Percentiles rank a stretch among this genome's conserved stretches.
These are phyloP conservation scores for Ciconia boyciana DNA, from an alignment of 2,113 vertebrate genomes.

Conservation along the genomic window DNA sequence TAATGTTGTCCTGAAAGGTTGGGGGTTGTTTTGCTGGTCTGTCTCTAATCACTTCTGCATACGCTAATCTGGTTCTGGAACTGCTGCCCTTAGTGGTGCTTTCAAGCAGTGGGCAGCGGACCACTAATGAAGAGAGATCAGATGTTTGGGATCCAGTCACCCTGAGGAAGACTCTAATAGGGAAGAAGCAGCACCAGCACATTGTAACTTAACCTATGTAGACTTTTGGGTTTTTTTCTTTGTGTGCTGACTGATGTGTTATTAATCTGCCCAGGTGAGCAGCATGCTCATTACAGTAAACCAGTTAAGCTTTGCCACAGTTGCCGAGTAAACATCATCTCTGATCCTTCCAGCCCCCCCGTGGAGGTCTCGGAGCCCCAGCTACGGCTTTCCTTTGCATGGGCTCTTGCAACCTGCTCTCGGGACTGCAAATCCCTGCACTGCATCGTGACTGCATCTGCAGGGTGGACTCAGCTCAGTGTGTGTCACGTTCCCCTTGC, in stretches of 20 bases:
- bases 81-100: not conserved
- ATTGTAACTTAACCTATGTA: not conserved
- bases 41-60: not conserved
- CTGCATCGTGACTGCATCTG: not conserved
- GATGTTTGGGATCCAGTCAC: not conserved
- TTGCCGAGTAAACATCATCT: not conserved
- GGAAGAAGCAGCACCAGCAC: not conserved
- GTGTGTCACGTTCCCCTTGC: not conserved
- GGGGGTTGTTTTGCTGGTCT: not conserved
- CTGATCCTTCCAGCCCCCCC: no score
- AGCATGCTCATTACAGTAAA: not conserved
- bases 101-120: not conserved
- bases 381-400: no score
- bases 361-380: not conserved
- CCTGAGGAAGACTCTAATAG: not conserved
- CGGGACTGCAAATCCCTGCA: not conserved
- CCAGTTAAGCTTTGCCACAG: not conserved
- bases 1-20: not conserved
- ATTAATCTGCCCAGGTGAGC: not conserved
- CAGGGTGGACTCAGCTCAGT: not conserved
- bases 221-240: not conserved
- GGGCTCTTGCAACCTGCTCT: not conserved
- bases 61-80: not conserved
- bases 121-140: no score
- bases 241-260: not conserved